Percentiles rank a stretch among this genome's conserved stretches.
These are phyloP conservation scores for Sipha flava DNA, from an alignment of 1,140 invertebrate genomes.

Conservation along the genomic window DNA sequence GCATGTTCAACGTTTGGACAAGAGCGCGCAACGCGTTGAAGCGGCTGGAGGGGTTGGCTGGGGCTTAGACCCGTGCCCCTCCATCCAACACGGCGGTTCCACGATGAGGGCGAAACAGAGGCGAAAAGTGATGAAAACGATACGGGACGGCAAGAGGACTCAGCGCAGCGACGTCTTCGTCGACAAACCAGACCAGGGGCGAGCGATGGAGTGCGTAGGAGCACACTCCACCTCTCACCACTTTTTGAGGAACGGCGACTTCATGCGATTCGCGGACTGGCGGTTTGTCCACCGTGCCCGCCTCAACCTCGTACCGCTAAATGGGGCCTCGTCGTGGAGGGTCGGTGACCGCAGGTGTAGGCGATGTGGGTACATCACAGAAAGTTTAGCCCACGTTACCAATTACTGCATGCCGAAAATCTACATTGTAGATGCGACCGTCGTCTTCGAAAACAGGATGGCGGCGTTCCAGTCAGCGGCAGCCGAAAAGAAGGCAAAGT, in stretches of 20 bases:
- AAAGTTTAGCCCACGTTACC: not conserved
- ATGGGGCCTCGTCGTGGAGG: slow-evolving; percentile 5
- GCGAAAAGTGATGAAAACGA: not conserved
- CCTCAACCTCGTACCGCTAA: slow-evolving; percentile 34
- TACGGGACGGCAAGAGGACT: not conserved
- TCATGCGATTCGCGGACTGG: slow-evolving; percentile 38
- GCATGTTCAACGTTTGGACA: not conserved
- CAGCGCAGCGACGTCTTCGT: not conserved
- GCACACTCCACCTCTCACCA: not conserved
- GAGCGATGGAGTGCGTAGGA: slow-evolving; percentile 3
- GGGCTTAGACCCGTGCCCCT: too few relatives aligned
- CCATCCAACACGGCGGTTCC: too few relatives aligned
- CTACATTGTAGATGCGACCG: too few relatives aligned
- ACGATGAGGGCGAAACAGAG: too few relatives aligned
- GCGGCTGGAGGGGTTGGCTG: too few relatives aligned
- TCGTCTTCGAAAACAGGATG: not conserved
- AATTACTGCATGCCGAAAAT: not conserved
- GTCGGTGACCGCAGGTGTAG: not conserved
- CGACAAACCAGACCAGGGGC: not conserved
- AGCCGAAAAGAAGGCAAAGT: too few relatives aligned
- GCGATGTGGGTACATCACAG: not conserved
- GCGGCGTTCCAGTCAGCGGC: not conserved
- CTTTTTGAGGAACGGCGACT: slow-evolving; percentile 34
- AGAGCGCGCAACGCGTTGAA: not conserved
- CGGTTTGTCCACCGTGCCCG: slow-evolving; percentile 39